Percentiles rank a stretch among this genome's conserved stretches.
Conservation (phyloP, 1,140 invertebrate species). For the Sarcophaga bullata region DNA sequence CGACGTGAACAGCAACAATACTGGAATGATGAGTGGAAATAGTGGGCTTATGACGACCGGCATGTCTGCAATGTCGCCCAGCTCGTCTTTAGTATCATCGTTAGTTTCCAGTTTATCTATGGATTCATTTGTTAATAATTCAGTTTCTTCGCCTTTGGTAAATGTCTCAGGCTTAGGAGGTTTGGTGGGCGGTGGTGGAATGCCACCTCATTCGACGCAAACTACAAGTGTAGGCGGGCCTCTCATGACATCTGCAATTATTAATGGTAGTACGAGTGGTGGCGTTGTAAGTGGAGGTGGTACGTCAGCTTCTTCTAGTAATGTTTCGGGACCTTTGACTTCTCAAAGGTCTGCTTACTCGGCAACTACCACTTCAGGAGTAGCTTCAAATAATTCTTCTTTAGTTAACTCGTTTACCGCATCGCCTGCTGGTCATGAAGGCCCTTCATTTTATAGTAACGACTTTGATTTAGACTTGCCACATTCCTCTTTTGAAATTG, state of each 20-base stretch:
- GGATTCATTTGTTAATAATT: slow-evolving; percentile 53
- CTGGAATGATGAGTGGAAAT: slow-evolving; percentile 44
- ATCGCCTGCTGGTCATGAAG: slow-evolving; percentile 57
- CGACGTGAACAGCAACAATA: slow-evolving; percentile 67
- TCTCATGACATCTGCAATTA: slow-evolving; percentile 73
- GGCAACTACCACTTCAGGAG: slow-evolving; percentile 50
- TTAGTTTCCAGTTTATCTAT: slow-evolving; percentile 58
- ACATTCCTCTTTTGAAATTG: slow-evolving; percentile 64
- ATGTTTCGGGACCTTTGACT: slow-evolving; percentile 50
- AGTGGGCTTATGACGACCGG: slow-evolving; percentile 1
- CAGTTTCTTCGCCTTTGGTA: slow-evolving; percentile 47
- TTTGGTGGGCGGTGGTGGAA: slow-evolving; percentile 58
- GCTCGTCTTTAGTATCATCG: slow-evolving; percentile 56
- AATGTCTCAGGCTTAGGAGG: slow-evolving; percentile 50
- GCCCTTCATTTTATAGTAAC: slow-evolving; percentile 53
- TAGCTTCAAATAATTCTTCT: slow-evolving; percentile 49
- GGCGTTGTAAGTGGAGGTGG: slow-evolving; percentile 25
- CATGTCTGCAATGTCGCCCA: slow-evolving; percentile 57
- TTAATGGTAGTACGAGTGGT: slow-evolving; percentile 72
- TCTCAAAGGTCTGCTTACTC: slow-evolving; percentile 54
- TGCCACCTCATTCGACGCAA: slow-evolving; percentile 52
- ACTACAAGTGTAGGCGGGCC: slow-evolving; percentile 70
- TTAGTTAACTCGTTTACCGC: slow-evolving; percentile 56
- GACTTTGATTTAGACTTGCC: slow-evolving; percentile 62
- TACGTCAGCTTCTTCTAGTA: slow-evolving; percentile 15